Conservation (phyloP, 2,113 vertebrate species). For the Vulpes lagopus region DNA sequence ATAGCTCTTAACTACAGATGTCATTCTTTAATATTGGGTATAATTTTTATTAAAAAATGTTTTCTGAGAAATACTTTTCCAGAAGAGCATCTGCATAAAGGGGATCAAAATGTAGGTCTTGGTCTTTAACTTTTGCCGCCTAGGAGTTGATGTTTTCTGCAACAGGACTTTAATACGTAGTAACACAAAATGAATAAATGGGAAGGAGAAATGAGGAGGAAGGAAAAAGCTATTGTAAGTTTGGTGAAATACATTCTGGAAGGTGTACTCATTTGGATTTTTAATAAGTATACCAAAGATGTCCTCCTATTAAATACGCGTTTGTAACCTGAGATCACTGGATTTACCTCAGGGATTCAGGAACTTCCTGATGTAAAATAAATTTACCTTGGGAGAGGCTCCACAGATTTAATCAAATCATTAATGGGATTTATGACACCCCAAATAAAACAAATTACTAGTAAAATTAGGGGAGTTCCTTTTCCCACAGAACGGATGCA, state of each 20-base stretch:
- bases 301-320: neutral
- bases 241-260: neutral
- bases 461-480: neutral
- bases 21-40: neutral
- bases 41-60: constrained; percentile 30
- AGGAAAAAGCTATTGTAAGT: neutral
- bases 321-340: constrained; percentile 58
- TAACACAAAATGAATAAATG: neutral
- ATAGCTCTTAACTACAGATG: neutral
- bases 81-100: constrained; percentile 16
- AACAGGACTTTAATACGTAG: neutral
- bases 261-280: neutral
- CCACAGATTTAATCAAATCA: neutral
- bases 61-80: neutral
- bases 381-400: constrained; percentile 42
- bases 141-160: constrained; percentile 13
- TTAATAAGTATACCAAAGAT: constrained; percentile 25
- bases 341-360: constrained; percentile 38
- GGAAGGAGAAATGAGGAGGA: neutral
- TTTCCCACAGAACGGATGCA: neutral
- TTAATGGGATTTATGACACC: constrained; percentile 24
- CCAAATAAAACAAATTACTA: constrained; percentile 51
- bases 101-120: neutral
- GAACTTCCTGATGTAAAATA: constrained; percentile 46
- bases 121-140: neutral